Conservation (phyloP, 2,797 vertebrate genomes). For the Sternarchorhynchus goeldii region DNA sequence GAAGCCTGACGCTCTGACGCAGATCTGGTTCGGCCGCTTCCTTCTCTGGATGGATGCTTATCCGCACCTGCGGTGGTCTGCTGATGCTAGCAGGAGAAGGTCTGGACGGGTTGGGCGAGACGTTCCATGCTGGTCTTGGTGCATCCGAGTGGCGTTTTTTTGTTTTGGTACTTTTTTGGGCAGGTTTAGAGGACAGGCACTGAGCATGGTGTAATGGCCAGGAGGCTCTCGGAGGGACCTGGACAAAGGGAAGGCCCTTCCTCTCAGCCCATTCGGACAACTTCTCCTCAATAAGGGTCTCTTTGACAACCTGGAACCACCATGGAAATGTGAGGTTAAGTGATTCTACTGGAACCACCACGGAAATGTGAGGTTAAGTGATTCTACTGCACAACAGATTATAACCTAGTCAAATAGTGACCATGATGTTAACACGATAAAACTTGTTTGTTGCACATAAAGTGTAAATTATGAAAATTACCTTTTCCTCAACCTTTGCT, state of each 20-base stretch:
- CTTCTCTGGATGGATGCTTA: constrained; percentile 52
- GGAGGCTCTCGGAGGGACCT: constrained; percentile 19
- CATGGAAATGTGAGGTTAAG: not conserved
- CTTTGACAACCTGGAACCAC: constrained; percentile 49
- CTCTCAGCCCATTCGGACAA: constrained; percentile 60
- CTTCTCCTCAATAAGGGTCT: constrained; percentile 51
- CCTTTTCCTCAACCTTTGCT: constrained; percentile 38
- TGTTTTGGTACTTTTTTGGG: not conserved
- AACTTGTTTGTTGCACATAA: not conserved
- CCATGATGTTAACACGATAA: not conserved
- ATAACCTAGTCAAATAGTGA: not conserved
- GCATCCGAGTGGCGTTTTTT: not conserved
- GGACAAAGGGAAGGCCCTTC: constrained; percentile 60
- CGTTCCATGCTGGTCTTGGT: constrained; percentile 29
- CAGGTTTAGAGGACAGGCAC: constrained; percentile 46
- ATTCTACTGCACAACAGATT: too few relatives aligned
- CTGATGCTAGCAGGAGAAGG: constrained; percentile 26
- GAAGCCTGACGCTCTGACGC: constrained; percentile 54
- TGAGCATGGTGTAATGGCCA: constrained; percentile 52
- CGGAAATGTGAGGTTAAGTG: not conserved
- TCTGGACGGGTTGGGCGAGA: constrained; percentile 44
- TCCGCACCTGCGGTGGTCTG: constrained; percentile 59
- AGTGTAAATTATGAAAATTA: not conserved
- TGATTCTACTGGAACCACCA: not conserved
- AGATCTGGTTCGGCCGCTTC: constrained; percentile 58